Percentiles rank a stretch among this genome's conserved stretches.
These are phyloP conservation scores for Sphaerodactylus townsendi DNA, from an alignment of 2,113 vertebrate species.

Conservation along the genomic window DNA sequence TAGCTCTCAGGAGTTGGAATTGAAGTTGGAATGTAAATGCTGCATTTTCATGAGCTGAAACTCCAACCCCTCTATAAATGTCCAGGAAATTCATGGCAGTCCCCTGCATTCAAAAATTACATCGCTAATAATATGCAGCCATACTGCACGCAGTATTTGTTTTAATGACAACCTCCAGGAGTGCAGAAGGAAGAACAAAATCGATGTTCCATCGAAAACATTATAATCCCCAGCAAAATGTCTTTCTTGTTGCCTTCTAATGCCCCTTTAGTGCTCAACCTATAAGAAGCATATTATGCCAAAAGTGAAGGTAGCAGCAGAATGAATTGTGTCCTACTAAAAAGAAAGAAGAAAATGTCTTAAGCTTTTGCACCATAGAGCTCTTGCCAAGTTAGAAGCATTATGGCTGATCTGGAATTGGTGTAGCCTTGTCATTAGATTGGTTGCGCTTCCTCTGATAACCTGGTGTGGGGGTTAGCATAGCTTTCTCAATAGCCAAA, in stretches of 20 bases:
- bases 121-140: constrained; percentile 10
- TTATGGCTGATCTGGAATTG: too few species aligned
- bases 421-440: too few species aligned
- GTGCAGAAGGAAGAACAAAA: neutral
- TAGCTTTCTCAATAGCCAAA: too few species aligned
- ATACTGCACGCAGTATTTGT: neutral
- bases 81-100: constrained; percentile 1
- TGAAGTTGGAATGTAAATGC: neutral
- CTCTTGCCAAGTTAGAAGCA: too few species aligned
- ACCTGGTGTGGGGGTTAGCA: too few species aligned
- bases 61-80: neutral
- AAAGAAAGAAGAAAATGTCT: neutral
- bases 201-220: neutral
- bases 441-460: too few species aligned
- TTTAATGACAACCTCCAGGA: constrained; percentile 11
- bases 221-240: neutral
- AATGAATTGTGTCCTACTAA: neutral
- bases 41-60: neutral
- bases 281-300: neutral
- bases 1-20: neutral
- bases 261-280: neutral
- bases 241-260: neutral
- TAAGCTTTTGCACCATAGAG: neutral
- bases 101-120: neutral
- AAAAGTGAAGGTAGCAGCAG: neutral